Base-by-base conservation (phyloP, 2,797 vertebrate genomes). In the Sebastolobus altivelis region DNA sequence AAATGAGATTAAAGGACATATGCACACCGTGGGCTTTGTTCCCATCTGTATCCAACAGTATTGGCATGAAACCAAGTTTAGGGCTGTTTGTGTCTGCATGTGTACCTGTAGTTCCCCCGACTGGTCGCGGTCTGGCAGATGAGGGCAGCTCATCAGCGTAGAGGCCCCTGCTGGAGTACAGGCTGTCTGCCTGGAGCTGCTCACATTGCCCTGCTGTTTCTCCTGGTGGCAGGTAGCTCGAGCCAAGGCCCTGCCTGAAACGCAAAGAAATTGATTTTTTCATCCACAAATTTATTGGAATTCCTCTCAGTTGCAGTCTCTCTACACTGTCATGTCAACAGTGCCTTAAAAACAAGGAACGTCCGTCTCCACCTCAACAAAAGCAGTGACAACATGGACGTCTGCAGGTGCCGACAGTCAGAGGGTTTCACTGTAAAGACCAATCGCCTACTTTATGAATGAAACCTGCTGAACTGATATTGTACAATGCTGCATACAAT, bases 91-190 rank as follows among this genome's bases (percentile, higher is more conserved):
- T 71, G 14, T 35, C 10, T 38, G 43, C 27, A 16, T 69, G 58
- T 4, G 20, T 96, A 99, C 98, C 98, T 97, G 98, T 94, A 56
- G 96, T 96, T 81, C 97, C 97, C 82, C 98, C 98, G 14, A 99
- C 97, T 8, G 98, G 98, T 22, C 98, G 95, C 1, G 98, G 98
- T 58, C 98, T 95, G 79, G 97, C 97, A 71, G 98, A 97, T 0
- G 97, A 96, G 0, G 96, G 96, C 77, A 96, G 85, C 83, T 99
- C 98, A 33, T 99, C 97, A 0, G 95, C 38, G 88, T 97, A 98
- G 4, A 96, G 93, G 56, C 95, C 97, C 88, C 95, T 95, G 90
- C 89, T 93, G 78, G 96, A 91, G 87, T 96, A 99, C 1, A 97
- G 94, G 81, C 95, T 96, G 83, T 96, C 96, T 4, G 93, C 79